Base-by-base conservation (phyloP, 2,113 vertebrate species). In the Salvelinus namaycush region DNA sequence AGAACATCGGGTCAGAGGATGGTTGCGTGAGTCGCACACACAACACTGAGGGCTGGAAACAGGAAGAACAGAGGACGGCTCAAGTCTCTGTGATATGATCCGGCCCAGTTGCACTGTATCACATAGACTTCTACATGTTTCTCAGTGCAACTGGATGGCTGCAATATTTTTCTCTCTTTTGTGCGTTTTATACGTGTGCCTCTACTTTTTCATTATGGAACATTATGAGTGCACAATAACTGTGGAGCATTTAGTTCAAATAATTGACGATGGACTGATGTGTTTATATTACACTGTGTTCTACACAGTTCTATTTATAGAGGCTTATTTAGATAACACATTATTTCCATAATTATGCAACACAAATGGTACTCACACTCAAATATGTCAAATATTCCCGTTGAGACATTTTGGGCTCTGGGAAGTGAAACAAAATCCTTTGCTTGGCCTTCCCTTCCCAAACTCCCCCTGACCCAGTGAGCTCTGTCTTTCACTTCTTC, bases 381-480 rank as follows among this genome's bases (percentile, higher is more conserved):
- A 39, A 39, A 8, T 39, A 14, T 16, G 12, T 16, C 5, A 54
- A 54, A 51, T 60, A 51, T 20, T 44, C 70, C 13, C 4, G 14
- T 14, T 54, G 14, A 54, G 39, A 44, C 39, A 44, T 39, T 18
- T 16, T 39, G 8, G 4, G 70, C 57, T 69, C 26, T 75, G 39
- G 77, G 77, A 49, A 80, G 11, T 2, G 44, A 39, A 22, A 66
- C 65, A 57, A 26, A 62, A 12, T 48, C 54, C 20, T 26, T 66
- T 60, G 62, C 4, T 39, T 39, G 34, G 34, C 44, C 16, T 3
- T 39, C 54, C 62, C 54, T 20, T 14, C 54, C 54, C 16, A 51
- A 24, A 31, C 70, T n/a, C 59, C 20, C 2, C n/a, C 4, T 83
- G 81, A 84, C 79, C 86, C 66, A 84, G 77, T 88, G 86, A 87